Base-by-base conservation (phyloP, 2,888 invertebrate species). In the Phyllotreta cruciferae region DNA sequence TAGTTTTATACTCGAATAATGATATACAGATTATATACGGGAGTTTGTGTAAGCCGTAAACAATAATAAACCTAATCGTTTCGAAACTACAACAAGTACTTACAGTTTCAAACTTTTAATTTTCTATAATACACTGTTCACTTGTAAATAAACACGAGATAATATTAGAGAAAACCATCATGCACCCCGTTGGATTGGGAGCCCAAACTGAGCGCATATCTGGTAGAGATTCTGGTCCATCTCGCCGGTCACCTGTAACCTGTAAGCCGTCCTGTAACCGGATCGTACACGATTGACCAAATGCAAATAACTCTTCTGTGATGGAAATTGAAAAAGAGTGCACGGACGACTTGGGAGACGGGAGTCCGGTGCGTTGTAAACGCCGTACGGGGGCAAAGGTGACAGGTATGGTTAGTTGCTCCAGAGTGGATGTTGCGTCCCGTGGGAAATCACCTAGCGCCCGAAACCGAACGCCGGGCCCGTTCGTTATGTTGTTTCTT, bases 341-440 rank as follows among this genome's bases (percentile, higher is more conserved):
- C 60, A 56, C 57, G 45, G 36, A 52, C 53, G 13, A 8, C 37
- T 50, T 14, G 24, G 0, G 37, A 52, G 52, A 56, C 62, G 38
- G 24, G 36, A 62, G 62, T 41, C 39, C 45, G 47, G n/a, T 35
- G 39, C 38, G 47, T 9, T 70, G 54, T 54, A 49, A 54, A 61
- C 53, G 44, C 44, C 44, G 41, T 10, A 52, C 56, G 45, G 24
- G 56, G 53, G 56, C 41, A 56, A n/a, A 57, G 62, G 44, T 72
- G 73, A 73, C 77, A 75, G 75, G 77, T 76, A 74, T 71, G 77
- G 74, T 73, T 75, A 73, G 74, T 74, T 73, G 75, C 70, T 76
- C 75, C 77, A 75, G 70, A 66, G 63, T 65, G 70, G 74, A 74
- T 72, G 74, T 73, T 73, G 74, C 60, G 70, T 75, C 76, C 76